Evolutionary conservation across 2,797 vertebrate genomes (phyloP).

Genomic region (Crax fasciolata): DNA sequence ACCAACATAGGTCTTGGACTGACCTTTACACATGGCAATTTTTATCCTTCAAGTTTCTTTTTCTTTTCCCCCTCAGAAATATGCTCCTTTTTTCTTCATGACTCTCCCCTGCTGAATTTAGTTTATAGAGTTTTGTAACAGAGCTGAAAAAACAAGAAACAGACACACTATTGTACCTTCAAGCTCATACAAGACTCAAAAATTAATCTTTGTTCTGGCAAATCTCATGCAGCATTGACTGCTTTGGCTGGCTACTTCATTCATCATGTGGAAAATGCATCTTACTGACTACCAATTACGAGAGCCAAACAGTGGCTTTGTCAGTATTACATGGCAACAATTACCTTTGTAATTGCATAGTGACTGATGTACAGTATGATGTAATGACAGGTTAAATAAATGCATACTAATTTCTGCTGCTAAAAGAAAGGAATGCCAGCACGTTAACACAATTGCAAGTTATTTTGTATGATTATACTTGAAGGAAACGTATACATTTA

Average conservation of each 20-base stretch:
- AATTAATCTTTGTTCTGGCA: conserved; percentile 67
- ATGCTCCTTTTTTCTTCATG: neutral
- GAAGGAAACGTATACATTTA: conserved; percentile 42
- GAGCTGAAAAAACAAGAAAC: conserved; percentile 58
- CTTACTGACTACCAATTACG: conserved; percentile 68
- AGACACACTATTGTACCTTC: conserved; percentile 45
- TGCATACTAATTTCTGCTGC: conserved; percentile 60
- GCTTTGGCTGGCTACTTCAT: conserved; percentile 64
- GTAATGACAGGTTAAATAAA: conserved; percentile 79
- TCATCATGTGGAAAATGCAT: conserved; percentile 68
- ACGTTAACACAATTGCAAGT: conserved; percentile 57
- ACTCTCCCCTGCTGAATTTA: conserved; percentile 5
- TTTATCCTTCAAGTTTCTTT: neutral
- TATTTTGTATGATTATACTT: conserved; percentile 50
- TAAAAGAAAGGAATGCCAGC: conserved; percentile 49
- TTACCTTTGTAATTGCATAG: conserved; percentile 75
- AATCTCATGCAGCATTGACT: conserved; percentile 62
- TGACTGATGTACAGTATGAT: conserved; percentile 72
- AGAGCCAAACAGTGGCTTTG: conserved; percentile 63
- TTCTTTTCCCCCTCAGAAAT: neutral
- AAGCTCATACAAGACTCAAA: conserved; percentile 22
- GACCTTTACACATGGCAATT: conserved; percentile 38
- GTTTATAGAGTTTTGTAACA: conserved; percentile 12
- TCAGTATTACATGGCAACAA: conserved; percentile 74
- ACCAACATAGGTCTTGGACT: neutral